A percentile compares a stretch with the other conserved stretches of the same genome.
Evolutionary conservation across 2,797 vertebrate genomes (phyloP).

Genomic region (Megalops cyprinoides): DNA sequence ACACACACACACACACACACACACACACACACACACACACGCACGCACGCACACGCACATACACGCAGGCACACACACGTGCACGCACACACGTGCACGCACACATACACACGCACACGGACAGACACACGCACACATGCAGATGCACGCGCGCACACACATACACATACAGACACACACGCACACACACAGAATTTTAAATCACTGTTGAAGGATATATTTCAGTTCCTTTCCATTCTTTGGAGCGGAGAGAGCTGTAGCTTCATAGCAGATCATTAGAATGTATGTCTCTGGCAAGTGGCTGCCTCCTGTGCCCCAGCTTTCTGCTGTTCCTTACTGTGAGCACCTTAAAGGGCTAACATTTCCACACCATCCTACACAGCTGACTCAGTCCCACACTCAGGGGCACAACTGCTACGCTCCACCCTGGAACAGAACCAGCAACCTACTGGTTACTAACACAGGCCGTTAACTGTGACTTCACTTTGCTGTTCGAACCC

Average conservation of each 20-base stretch:
- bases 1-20: conserved; percentile 10
- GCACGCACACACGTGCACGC: not conserved
- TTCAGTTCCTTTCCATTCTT: not conserved
- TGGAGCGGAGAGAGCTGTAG: not conserved
- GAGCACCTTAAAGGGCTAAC: not conserved
- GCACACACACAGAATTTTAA: not conserved
- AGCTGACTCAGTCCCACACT: not conserved
- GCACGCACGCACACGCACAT: not conserved
- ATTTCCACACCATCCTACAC: not conserved
- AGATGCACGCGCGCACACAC: no score
- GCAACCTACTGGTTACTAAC: not conserved
- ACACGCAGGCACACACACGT: no score
- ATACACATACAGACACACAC: not conserved
- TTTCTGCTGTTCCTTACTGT: no score
- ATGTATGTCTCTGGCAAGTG: not conserved
- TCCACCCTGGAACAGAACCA: not conserved
- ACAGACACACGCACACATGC: no score
- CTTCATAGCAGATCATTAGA: not conserved
- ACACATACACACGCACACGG: no score
- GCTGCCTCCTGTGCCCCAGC: no score
- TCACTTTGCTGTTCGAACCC: not conserved
- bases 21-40: not conserved
- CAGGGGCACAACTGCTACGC: not conserved
- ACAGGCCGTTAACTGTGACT: no score
- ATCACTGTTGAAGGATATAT: not conserved